Conservation (phyloP, 2,113 vertebrate genomes). For the Tonatia bakeri region DNA sequence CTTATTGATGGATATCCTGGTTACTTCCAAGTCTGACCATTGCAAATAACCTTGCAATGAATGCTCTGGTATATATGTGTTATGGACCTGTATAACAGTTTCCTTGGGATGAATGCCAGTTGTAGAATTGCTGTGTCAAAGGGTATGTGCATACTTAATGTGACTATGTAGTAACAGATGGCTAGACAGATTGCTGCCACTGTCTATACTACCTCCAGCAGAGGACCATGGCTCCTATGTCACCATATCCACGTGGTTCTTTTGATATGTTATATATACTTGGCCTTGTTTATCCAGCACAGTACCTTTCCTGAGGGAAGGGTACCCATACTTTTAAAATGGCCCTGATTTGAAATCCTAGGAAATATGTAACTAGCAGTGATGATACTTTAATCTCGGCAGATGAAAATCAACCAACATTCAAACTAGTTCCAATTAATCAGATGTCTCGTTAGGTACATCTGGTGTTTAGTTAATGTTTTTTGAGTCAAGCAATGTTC, state of each 20-base stretch:
- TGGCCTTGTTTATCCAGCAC: neutral
- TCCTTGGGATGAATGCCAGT: slow-evolving; percentile 48
- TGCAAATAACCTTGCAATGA: neutral
- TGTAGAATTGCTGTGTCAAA: slow-evolving; percentile 57
- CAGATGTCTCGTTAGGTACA: neutral
- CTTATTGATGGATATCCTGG: neutral
- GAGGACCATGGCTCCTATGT: neutral
- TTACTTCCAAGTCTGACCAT: neutral
- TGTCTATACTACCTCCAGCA: slow-evolving; percentile 39
- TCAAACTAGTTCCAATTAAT: neutral
- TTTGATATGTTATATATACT: neutral
- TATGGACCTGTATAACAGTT: slow-evolving; percentile 24
- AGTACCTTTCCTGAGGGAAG: neutral
- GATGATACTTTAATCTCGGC: neutral
- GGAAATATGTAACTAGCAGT: neutral
- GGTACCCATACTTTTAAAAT: neutral
- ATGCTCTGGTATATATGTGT: slow-evolving; percentile 22
- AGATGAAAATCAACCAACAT: slow-evolving; percentile 5
- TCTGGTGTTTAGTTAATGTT: neutral
- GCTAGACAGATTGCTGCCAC: slow-evolving; percentile 40
- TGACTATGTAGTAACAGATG: slow-evolving; percentile 66
- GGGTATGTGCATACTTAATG: slow-evolving; percentile 59
- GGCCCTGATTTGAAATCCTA: neutral
- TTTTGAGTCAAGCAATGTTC: neutral
- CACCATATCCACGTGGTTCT: neutral